phyloP scores from a whole-genome alignment of 2,797 vertebrate species.

The Trachops cirrhosus region DNA sequence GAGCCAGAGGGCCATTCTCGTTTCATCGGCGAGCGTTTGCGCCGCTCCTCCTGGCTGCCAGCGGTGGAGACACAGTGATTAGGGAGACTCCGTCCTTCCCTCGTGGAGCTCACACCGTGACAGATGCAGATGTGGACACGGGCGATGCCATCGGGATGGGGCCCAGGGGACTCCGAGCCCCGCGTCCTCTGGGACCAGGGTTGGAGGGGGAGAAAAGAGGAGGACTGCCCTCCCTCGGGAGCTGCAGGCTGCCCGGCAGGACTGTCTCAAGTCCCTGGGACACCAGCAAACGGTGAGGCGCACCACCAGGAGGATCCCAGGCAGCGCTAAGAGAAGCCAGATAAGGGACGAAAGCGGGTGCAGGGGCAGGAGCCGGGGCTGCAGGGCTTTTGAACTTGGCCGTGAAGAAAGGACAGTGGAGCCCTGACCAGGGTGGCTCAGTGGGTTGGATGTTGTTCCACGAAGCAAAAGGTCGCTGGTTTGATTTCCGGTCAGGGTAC shows the following conservation, averaged over 20 bases:
- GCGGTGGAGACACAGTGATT: no score
- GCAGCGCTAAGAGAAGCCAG: background rate
- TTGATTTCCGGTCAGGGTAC: background rate
- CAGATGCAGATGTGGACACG: background rate
- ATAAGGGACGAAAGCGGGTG: rapidly evolving
- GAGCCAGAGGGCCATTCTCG: rapidly evolving
- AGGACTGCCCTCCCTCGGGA: background rate
- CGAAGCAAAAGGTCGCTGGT: background rate
- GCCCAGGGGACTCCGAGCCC: background rate
- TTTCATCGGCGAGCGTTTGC: background rate
- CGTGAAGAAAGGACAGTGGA: background rate
- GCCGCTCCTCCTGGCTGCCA: background rate
- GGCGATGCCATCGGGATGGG: background rate
- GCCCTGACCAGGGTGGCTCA: background rate
- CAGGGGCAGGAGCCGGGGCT: background rate
- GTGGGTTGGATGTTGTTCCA: background rate
- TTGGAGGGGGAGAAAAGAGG: rapidly evolving
- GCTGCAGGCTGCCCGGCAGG: background rate
- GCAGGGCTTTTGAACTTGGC: background rate
- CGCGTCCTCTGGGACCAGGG: rapidly evolving
- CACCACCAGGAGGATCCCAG: rapidly evolving
- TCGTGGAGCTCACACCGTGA: rapidly evolving
- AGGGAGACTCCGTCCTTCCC: no score
- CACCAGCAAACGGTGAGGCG: rapidly evolving
- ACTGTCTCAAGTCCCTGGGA: background rate